Evolutionary conservation across 2,888 invertebrate species (phyloP).

Genomic region (Drosophila nigricruria): DNA sequence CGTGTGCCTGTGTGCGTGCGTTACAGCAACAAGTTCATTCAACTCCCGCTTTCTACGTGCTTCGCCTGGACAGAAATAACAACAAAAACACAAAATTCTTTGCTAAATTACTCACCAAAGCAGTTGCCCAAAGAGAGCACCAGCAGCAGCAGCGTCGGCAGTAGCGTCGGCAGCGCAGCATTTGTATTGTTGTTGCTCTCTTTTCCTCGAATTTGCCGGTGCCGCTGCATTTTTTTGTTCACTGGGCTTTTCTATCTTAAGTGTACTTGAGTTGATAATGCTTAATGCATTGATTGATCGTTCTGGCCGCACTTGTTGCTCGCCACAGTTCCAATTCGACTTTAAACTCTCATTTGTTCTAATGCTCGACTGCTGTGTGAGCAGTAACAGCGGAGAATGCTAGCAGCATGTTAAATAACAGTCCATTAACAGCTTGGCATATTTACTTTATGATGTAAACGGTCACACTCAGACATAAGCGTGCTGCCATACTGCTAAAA

Average conservation of each 20-base stretch:
- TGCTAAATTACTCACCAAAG: conserved; percentile 43
- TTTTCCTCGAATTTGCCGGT: conserved; percentile 41
- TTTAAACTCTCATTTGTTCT: conserved; percentile 10
- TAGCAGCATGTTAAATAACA: conserved; percentile 3
- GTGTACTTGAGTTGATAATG: conserved; percentile 3
- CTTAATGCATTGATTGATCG: conserved; percentile 32
- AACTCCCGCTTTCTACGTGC: conserved; percentile 50
- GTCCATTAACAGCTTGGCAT: conserved; percentile 11
- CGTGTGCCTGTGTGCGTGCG: conserved; percentile 9
- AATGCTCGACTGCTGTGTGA: background rate
- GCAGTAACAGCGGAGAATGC: background rate
- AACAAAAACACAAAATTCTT: conserved; percentile 7
- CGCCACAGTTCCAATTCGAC: conserved; percentile 12
- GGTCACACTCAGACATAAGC: background rate
- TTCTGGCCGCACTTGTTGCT: background rate
- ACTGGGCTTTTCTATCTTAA: conserved; percentile 1
- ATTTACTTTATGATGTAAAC: background rate
- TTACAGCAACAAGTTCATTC: conserved; percentile 49
- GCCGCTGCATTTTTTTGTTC: conserved; percentile 34
- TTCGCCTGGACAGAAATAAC: conserved; percentile 10
- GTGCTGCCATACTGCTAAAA: conserved; percentile 35
- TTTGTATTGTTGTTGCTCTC: background rate
- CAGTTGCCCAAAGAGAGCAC: conserved; percentile 22
- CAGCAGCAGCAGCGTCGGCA: conserved; percentile 9
- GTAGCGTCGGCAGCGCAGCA: background rate